These are phyloP conservation scores for Takifugu bimaculatus DNA, from an alignment of 2,113 vertebrate genomes.

Conservation along the genomic window DNA sequence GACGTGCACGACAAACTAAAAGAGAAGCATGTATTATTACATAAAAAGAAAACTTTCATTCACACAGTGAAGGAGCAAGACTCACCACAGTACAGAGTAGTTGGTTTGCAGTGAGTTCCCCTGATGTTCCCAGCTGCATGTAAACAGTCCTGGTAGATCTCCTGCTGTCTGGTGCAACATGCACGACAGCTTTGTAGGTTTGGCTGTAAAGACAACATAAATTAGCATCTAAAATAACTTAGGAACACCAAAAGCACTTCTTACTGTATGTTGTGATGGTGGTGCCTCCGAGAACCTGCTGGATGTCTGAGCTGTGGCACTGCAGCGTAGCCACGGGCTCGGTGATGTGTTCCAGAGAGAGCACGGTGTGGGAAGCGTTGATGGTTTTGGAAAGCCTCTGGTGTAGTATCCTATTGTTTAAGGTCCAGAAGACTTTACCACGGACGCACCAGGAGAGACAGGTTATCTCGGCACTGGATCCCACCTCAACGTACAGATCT, in stretches of 20 bases:
- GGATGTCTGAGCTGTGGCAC: constrained; percentile 24
- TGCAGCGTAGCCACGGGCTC: background rate
- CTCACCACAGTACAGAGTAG: constrained; percentile 46
- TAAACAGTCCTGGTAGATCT: background rate
- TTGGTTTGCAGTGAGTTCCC: background rate
- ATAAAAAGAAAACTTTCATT: background rate
- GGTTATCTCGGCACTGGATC: constrained; percentile 15
- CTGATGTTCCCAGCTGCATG: constrained; percentile 58
- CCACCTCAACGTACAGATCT: constrained; percentile 37
- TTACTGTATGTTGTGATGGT: constrained; percentile 54
- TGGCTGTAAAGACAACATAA: constrained; percentile 39
- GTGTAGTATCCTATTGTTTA: background rate
- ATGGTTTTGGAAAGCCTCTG: constrained; percentile 9
- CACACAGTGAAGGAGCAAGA: constrained; percentile 1
- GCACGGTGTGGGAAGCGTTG: constrained; percentile 34
- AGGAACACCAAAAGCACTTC: constrained; percentile 1
- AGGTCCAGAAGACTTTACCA: constrained; percentile 46
- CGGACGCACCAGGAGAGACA: constrained; percentile 30
- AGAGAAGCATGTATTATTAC: constrained; percentile 14
- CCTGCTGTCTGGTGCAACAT: fast-evolving
- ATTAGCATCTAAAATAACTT: background rate
- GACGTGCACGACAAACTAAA: background rate
- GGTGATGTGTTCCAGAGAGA: constrained; percentile 52
- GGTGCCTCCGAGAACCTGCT: constrained; percentile 41
- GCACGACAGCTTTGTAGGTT: constrained; percentile 54